Evolutionary conservation across 92 coral and sea anemone species (phyloP).

Genomic region (Diadumene lineata): DNA sequence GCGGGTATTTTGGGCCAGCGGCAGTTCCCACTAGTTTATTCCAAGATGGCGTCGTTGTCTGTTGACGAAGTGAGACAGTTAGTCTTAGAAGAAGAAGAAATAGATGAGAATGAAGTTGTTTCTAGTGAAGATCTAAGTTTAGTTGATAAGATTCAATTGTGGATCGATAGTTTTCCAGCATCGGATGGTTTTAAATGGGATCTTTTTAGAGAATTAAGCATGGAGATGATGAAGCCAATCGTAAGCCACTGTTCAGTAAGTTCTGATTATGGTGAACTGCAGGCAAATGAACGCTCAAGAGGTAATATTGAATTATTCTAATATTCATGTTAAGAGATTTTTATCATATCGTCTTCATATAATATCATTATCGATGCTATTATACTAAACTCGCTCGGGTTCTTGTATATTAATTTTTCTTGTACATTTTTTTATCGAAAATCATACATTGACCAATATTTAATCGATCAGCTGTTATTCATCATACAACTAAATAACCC

Average conservation of each 20-base stretch:
- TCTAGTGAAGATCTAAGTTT: neutral
- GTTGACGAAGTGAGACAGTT: neutral
- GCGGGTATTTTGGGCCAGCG: conserved; percentile 14
- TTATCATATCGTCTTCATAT: neutral
- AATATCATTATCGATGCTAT: neutral
- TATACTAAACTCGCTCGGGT: neutral
- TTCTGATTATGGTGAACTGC: conserved; percentile 13
- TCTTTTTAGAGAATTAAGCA: conserved; percentile 23
- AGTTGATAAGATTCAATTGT: conserved; percentile 9
- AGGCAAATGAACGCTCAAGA: conserved; percentile 16
- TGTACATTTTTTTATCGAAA: no score
- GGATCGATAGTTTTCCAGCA: conserved; percentile 23
- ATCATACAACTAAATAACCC: no score
- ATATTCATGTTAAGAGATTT: neutral
- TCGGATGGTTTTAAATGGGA: conserved; percentile 11
- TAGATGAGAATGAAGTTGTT: neutral
- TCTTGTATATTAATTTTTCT: no score
- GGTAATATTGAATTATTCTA: conserved; percentile 1
- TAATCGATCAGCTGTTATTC: no score
- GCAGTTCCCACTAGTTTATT: neutral
- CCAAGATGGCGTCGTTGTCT: conserved; percentile 14
- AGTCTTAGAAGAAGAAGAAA: conserved; percentile 13
- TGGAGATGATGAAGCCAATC: conserved; percentile 26
- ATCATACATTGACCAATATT: no score
- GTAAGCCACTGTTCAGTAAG: conserved; percentile 22